Evolutionary conservation across 2,797 vertebrate species (phyloP).

Genomic region (Sebastiscus tertius): DNA sequence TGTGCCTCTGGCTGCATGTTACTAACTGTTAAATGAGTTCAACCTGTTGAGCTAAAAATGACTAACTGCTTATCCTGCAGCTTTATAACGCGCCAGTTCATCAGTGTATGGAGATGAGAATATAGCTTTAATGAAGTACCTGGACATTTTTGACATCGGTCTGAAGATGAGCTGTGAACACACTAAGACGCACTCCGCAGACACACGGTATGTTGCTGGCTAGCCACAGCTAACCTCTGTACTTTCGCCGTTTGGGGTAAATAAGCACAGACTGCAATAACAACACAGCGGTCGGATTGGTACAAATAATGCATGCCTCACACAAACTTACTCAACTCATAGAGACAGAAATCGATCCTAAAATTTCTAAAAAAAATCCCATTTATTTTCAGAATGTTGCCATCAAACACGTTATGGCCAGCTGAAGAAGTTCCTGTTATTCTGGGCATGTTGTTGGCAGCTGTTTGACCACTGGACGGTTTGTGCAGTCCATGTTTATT

Average conservation of each 20-base stretch:
- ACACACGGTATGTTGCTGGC: not conserved
- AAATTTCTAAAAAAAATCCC: not conserved
- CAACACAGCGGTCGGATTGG: not conserved
- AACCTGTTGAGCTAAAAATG: not conserved
- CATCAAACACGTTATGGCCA: not conserved
- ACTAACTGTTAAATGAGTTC: not conserved
- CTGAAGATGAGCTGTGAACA: constrained; percentile 1
- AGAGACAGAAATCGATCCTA: not conserved
- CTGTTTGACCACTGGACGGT: not conserved
- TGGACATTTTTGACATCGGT: not conserved
- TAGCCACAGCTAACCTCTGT: constrained; percentile 1
- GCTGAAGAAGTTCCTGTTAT: not conserved
- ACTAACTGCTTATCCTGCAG: not conserved
- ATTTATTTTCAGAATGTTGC: not conserved
- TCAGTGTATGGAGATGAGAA: not conserved
- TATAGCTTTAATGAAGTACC: not conserved
- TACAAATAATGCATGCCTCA: not conserved
- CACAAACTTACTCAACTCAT: not conserved
- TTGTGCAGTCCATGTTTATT: not conserved
- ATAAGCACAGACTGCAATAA: not conserved
- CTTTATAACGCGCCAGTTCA: not conserved
- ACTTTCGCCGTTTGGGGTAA: constrained; percentile 3
- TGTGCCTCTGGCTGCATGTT: not conserved
- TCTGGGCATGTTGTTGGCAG: not conserved
- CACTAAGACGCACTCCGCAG: not conserved